Evolutionary conservation across 1,140 invertebrate genomes (phyloP), one percentile per base, ranked within the genome.

Genomic region (Mycetomoellerius zeteki): DNA sequence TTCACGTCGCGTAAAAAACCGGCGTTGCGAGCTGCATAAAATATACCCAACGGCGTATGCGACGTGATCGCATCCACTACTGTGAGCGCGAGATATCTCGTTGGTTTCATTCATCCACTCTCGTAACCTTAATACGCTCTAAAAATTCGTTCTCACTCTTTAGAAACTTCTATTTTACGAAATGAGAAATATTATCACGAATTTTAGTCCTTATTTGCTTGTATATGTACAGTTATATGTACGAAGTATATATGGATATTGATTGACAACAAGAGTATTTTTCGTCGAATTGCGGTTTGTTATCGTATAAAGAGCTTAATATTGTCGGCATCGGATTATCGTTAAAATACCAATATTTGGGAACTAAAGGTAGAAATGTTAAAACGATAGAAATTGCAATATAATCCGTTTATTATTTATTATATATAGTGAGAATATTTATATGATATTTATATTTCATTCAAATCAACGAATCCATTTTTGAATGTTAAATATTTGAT

Each of bases 1-100:
- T 91, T 91, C 89, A 76, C 84, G 60, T 91, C 89, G 90, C 90
- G 89, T 91, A 89, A 89, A 87, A 91, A 91, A 88, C 60, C 73
- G 56, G 80, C 90, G 73, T 90, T 88, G 52, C 86, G 47, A 85
- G 62, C 58, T 24, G 76, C 81, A 81, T 87, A 77, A 90, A 90
- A 90, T 90, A 87, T 89, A 85, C 72, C 73, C 43, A 3, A 7
- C n/a, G 67, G 50, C 64, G 19, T 71, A 37, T 54, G 72, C 24
- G 82, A 56, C 60, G 50, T 24, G 47, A 73, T n/a, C 52, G 65
- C 82, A 73, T 58, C 56, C 30, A 37, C 43, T 54, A 43, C 50
- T 30, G 19, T 37, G 54, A 19, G 4, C 8, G 73, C 37, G 21
- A 19, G 14, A 24, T 78, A 65, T 78, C 60, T 78, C n/a, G 37